Base-by-base conservation (phyloP, 1,140 invertebrate genomes). In the Drosophila hydei region DNA sequence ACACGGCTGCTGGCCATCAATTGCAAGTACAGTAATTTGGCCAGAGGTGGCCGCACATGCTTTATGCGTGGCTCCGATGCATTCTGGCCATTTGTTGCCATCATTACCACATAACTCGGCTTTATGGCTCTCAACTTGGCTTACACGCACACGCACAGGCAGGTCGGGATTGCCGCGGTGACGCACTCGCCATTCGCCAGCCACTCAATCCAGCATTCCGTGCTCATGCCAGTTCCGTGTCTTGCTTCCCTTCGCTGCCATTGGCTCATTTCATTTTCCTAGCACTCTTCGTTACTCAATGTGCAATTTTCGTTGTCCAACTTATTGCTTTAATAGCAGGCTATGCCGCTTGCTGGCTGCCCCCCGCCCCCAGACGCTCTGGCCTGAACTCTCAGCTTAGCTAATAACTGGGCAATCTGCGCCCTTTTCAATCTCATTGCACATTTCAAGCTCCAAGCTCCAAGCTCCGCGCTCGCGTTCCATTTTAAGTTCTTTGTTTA, bases 21-120 rank as follows among this genome's bases (percentile, higher is more conserved):
- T 78, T 56, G 65, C 75, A 74, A 85, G 81, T 81, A 87, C 80
- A 80, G 80, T 77, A 85, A 85, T 85, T 85, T 85, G 52, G 70
- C 71, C 70, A 40, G 50, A 48, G 51, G 69, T 43, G 52, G 52
- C 54, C 62, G 54, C 52, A 50, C 52, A 72, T 60, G 64, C 50
- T 59, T 68, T 60, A 61, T 56, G 70, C 73, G 38, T 64, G 78
- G 78, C 52, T 74, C 4, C 51, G 14, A 48, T 50, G 51, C 63
- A 67, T 72, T 55, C 62, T 67, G 48, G 16, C 47, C 68, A 72
- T 75, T 75, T 71, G 55, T 71, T 68, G 52, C 54, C 65, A 72
- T 72, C 83, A 88, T 88, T 88, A 88, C 83, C 84, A 88, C 83
- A 77, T 88, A 88, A 85, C 80, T 85, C 77, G 50, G 62, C 42